Conservation (phyloP, 2,113 vertebrate species). For the Glareola pratincola region DNA sequence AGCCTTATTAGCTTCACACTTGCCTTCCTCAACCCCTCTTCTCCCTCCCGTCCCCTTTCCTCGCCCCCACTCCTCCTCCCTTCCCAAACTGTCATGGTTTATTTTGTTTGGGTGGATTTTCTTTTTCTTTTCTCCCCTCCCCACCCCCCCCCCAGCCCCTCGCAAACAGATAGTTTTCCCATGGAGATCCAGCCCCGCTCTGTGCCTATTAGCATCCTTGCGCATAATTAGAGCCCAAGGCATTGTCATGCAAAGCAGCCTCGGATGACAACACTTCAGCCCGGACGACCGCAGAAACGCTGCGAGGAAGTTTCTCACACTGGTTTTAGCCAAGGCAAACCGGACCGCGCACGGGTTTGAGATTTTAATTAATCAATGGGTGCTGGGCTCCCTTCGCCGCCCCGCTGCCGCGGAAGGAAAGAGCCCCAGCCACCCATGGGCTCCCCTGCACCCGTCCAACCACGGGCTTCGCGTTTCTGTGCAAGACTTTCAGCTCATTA, state of each 20-base stretch:
- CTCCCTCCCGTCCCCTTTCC: background rate
- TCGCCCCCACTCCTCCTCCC: background rate
- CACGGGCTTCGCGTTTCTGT: accelerated
- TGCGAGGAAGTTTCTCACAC: conserved; percentile 79
- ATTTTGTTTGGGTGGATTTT: conserved; percentile 62
- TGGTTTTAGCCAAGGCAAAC: conserved; percentile 66
- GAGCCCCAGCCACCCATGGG: background rate
- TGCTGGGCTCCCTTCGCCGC: background rate
- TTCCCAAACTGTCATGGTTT: conserved; percentile 37
- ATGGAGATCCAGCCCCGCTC: conserved; percentile 57
- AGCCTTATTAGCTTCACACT: background rate
- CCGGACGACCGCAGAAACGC: conserved; percentile 71
- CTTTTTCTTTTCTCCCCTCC: background rate
- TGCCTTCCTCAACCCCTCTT: background rate
- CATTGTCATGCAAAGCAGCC: conserved; percentile 82
- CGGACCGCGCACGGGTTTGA: conserved; percentile 12
- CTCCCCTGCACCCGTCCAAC: background rate
- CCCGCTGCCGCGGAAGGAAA: background rate
- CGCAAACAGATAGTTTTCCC: conserved; percentile 71
- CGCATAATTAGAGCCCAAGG: conserved; percentile 73
- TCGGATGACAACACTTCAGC: conserved; percentile 78
- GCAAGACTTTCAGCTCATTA: background rate
- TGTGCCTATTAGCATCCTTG: conserved; percentile 75
- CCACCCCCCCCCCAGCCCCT: conserved; percentile 12
- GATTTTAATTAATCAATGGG: conserved; percentile 68